A percentile compares a stretch with the other conserved stretches of the same genome.
Conservation (phyloP, 1,140 invertebrate genomes). For the Trachelipus rathkii region DNA sequence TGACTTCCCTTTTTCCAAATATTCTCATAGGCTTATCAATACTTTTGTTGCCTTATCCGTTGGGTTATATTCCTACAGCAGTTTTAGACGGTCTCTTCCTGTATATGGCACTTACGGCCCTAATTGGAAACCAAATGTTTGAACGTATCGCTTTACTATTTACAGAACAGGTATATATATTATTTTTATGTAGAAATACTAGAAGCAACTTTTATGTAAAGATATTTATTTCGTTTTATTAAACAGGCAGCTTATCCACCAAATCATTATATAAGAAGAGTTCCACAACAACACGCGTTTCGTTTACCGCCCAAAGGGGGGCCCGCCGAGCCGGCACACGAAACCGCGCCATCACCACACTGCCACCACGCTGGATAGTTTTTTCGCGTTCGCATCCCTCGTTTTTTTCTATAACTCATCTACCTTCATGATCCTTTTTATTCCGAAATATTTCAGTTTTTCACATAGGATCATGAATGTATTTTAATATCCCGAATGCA, state of each 20-base stretch:
- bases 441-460: no score
- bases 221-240: background rate
- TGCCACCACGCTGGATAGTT: no score
- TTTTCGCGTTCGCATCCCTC: no score
- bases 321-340: no score
- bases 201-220: background rate
- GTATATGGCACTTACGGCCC: conserved; percentile 63
- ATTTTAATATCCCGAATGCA: no score
- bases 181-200: background rate
- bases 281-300: no score
- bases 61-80: conserved; percentile 61
- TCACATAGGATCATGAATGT: no score
- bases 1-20: conserved; percentile 61
- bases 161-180: conserved; percentile 59
- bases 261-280: conserved; percentile 63
- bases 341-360: no score
- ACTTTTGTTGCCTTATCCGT: conserved; percentile 59
- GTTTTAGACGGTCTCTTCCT: conserved; percentile 65
- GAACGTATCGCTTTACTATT: conserved; percentile 62
- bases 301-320: no score
- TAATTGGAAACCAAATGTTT: conserved; percentile 65
- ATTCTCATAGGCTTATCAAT: conserved; percentile 62
- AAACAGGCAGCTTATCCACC: conserved; percentile 62
- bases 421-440: no score
- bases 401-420: no score